Conservation (phyloP, 92 coral and sea anemone genomes). For the Zoanthus sansibaricus region DNA sequence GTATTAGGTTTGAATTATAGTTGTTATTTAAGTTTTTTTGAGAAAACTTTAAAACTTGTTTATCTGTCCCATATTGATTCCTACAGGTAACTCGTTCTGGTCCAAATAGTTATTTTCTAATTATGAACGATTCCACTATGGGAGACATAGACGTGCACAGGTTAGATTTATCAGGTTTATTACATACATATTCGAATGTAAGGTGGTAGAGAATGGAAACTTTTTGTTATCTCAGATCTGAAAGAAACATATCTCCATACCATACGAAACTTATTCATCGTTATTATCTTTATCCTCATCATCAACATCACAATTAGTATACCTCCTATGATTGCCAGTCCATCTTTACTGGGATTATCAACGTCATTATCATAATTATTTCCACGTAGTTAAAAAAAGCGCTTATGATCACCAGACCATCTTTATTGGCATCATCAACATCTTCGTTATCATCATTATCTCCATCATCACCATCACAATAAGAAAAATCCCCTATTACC, state of each 20-base stretch:
- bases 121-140: constrained; percentile 84
- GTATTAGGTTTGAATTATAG: not conserved
- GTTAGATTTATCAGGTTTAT: constrained; percentile 28
- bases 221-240: not conserved
- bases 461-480: not conserved
- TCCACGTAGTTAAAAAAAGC: not conserved
- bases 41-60: not conserved
- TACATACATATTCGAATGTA: not conserved
- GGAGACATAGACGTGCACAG: constrained; percentile 94
- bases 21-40: not conserved
- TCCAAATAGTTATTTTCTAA: constrained; percentile 84
- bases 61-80: not conserved
- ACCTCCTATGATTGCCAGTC: not conserved
- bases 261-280: too few species aligned
- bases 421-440: not conserved
- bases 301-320: not conserved
- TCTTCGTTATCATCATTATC: not conserved
- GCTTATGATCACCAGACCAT: not conserved
- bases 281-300: too few species aligned
- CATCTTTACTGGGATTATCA: not conserved
- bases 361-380: not conserved
- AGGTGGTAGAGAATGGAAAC: not conserved
- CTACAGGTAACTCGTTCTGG: constrained; percentile 85
- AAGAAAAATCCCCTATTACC: too few species aligned
- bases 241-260: not conserved